Evolutionary conservation across 2,113 vertebrate genomes (phyloP), one percentile per base, ranked within the genome.

Genomic region (Anthoscopus minutus): DNA sequence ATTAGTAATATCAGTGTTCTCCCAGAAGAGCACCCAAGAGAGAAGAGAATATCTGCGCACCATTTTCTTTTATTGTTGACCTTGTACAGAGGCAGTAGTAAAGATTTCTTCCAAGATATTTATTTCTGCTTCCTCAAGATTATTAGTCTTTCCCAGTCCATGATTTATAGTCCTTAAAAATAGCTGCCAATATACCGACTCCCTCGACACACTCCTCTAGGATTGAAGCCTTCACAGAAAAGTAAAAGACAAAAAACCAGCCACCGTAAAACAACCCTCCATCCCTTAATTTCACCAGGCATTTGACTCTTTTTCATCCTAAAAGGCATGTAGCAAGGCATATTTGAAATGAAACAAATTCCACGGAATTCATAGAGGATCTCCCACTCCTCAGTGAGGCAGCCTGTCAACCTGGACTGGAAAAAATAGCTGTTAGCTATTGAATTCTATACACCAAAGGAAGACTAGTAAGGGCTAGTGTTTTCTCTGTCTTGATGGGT

Each of bases 111-210:
- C 83, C 38, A 89, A 92, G 89, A 82, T 27, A 53, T 21, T 91
- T 84, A 56, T 78, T 94, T 91, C 42, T 87, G 23, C 38, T 82
- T 94, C 77, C 27, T n/a, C 73, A 91, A 82, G 33, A 91, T 71
- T 92, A 89, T 86, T 92, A 89, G 61, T 57, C 50, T 93, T 89
- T 80, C 50, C 38, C 7, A 50, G 42, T 50, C 66, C 44, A 25
- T 91, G 87, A 94, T 85, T 89, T 89, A 65, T 85, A 77, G 84
- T 62, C 35, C 42, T 79, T 89, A 89, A 94, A 94, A 94, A 93
- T 80, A 91, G 42, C 21, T 61, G 25, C 40, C 48, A 87, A 56
- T 92, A 93, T 73, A 91, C 22, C 0, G 10, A 66, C 48, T 87
- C 57, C 37, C 62, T 85, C 33, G 50, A 72, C 27, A 73, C 33